Percentiles rank a stretch among this genome's conserved stretches.
phyloP scores from a whole-genome alignment of 2,888 invertebrate species.

The Hypomecis punctinalis region DNA sequence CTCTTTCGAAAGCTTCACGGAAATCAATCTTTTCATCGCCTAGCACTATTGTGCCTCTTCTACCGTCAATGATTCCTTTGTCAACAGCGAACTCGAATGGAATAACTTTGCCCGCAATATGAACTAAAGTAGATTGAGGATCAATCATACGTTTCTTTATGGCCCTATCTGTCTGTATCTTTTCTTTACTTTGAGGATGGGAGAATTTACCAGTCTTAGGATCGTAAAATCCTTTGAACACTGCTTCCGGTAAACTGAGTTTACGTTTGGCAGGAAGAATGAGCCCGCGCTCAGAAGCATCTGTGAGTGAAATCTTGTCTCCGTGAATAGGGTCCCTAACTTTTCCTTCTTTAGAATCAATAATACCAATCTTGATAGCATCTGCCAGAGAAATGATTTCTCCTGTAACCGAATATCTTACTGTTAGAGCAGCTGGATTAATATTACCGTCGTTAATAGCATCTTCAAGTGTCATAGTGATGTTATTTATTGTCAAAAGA shows the following conservation, averaged over 20 bases:
- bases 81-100: constrained; percentile 93
- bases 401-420: constrained; percentile 91
- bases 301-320: constrained; percentile 90
- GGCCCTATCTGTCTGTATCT: constrained; percentile 92
- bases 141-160: constrained; percentile 94
- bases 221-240: constrained; percentile 96
- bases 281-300: constrained; percentile 93
- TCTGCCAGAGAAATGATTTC: constrained; percentile 92
- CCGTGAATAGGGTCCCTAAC: constrained; percentile 91
- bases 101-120: constrained; percentile 91
- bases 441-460: constrained; percentile 91
- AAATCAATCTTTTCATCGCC: constrained; percentile 89
- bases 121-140: constrained; percentile 93
- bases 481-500: constrained; percentile 88
- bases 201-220: constrained; percentile 92
- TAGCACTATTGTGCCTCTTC: constrained; percentile 88
- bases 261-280: constrained; percentile 93
- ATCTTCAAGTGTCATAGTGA: constrained; percentile 89
- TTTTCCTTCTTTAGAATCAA: constrained; percentile 92
- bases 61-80: constrained; percentile 90
- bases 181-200: constrained; percentile 91
- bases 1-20: constrained; percentile 93
- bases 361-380: constrained; percentile 90
- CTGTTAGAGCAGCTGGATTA: constrained; percentile 90
- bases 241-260: constrained; percentile 94